These are phyloP conservation scores for Aromia moschata DNA, from an alignment of 2,888 invertebrate genomes.

Conservation along the genomic window DNA sequence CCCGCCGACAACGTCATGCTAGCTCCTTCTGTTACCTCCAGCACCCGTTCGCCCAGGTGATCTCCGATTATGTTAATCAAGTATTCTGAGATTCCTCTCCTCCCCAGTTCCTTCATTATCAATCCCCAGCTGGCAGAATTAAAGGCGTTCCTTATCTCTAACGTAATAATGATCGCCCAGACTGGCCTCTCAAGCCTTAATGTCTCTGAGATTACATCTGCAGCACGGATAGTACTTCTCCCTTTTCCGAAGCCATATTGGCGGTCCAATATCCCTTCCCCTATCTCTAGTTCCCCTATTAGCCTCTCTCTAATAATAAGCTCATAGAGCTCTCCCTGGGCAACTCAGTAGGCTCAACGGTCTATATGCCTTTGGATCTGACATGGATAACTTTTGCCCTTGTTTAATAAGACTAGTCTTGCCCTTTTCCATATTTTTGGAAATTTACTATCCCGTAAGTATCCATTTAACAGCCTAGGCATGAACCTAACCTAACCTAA, in stretches of 20 bases:
- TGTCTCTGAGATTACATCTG: not conserved
- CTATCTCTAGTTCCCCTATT: not conserved
- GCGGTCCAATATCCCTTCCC: not conserved
- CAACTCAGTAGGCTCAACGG: not conserved
- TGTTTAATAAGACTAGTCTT: not conserved
- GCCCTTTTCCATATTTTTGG: not conserved
- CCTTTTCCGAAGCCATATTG: conserved; percentile 5
- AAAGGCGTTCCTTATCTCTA: conserved; percentile 1
- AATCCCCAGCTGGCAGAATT: not conserved
- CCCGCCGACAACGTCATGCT: not conserved
- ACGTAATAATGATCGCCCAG: not conserved
- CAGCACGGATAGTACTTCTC: not conserved
- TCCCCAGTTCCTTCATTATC: not conserved
- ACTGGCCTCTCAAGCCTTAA: not conserved
- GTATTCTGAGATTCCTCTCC: not conserved
- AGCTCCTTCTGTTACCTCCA: conserved; percentile 6
- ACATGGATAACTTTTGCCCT: not conserved
- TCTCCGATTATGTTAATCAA: not conserved
- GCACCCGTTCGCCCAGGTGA: not conserved
- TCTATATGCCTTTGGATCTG: not conserved
- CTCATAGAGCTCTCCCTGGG: not conserved
- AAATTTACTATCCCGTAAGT: not conserved
- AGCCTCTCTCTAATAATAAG: not conserved
- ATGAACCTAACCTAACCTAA: no score
- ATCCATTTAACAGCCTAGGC: not conserved